Percentiles rank a stretch among this genome's conserved stretches.
phyloP scores from a whole-genome alignment of 2,113 vertebrate genomes.

The Rhinopithecus roxellana region DNA sequence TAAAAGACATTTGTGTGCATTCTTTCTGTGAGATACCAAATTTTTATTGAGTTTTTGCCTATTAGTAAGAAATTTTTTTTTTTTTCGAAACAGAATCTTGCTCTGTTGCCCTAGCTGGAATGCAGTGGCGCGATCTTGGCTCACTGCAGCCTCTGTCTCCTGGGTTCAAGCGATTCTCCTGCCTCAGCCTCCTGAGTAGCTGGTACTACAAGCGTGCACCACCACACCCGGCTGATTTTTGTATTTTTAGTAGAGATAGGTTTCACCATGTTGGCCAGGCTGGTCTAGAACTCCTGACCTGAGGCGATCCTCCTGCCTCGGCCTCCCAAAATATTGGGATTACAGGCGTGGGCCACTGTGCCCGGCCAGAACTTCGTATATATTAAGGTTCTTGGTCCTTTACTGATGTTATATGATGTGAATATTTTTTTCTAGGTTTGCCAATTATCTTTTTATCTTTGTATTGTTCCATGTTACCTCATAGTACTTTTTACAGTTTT shows the following conservation, averaged over 20 bases:
- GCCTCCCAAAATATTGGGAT: neutral
- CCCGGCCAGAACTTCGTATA: neutral
- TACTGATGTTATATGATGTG: neutral
- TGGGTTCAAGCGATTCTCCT: neutral
- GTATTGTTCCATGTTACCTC: neutral
- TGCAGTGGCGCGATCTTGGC: neutral
- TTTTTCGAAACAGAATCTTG: neutral
- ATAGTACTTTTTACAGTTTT: neutral
- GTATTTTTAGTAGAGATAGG: neutral
- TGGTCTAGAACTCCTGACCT: neutral
- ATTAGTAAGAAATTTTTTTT: neutral
- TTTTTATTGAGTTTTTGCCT: constrained; percentile 4
- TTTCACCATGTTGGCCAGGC: too few species aligned
- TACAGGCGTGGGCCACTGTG: neutral
- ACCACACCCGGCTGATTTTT: neutral
- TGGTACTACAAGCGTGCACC: neutral
- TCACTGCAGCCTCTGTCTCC: neutral
- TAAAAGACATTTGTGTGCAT: neutral
- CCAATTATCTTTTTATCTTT: neutral
- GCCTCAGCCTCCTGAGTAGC: neutral
- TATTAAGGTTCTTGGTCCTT: neutral
- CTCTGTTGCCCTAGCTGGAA: neutral
- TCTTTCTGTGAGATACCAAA: neutral
- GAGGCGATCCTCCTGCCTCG: neutral
- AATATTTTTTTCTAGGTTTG: neutral